Conservation (phyloP, 1,140 invertebrate species). For the Halesus radiatus region DNA sequence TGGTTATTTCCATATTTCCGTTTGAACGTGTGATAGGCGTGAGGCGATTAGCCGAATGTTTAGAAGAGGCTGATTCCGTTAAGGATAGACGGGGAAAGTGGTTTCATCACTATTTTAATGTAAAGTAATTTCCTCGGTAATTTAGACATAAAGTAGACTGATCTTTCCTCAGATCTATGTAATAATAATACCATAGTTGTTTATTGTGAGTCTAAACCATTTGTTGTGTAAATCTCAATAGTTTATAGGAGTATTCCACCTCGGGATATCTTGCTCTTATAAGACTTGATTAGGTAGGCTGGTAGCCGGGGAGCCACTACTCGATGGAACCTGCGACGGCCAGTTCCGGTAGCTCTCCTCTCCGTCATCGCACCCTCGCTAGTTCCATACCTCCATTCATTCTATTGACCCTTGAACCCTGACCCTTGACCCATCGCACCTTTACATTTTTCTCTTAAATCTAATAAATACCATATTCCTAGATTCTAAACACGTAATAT, state of each 20-base stretch:
- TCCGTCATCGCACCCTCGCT: background rate
- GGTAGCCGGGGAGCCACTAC: too few species aligned
- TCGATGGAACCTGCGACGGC: too few species aligned
- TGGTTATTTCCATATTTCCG: constrained; percentile 1
- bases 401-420: background rate
- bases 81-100: constrained; percentile 15
- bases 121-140: constrained; percentile 43
- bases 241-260: constrained; percentile 45
- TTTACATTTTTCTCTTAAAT: background rate
- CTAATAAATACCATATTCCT: background rate
- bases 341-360: too few species aligned
- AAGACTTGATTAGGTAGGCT: background rate
- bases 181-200: constrained; percentile 47
- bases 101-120: constrained; percentile 29
- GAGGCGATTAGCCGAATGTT: background rate
- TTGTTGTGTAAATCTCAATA: constrained; percentile 53
- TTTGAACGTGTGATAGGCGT: background rate
- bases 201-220: constrained; percentile 50
- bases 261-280: background rate
- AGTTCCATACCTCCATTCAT: background rate
- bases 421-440: too few species aligned
- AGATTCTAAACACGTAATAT: constrained; percentile 3
- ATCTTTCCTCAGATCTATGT: constrained; percentile 51
- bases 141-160: constrained; percentile 56
- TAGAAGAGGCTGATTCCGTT: constrained; percentile 25